These are phyloP conservation scores for Lynx canadensis DNA, from an alignment of 2,113 vertebrate species.

Conservation along the genomic window DNA sequence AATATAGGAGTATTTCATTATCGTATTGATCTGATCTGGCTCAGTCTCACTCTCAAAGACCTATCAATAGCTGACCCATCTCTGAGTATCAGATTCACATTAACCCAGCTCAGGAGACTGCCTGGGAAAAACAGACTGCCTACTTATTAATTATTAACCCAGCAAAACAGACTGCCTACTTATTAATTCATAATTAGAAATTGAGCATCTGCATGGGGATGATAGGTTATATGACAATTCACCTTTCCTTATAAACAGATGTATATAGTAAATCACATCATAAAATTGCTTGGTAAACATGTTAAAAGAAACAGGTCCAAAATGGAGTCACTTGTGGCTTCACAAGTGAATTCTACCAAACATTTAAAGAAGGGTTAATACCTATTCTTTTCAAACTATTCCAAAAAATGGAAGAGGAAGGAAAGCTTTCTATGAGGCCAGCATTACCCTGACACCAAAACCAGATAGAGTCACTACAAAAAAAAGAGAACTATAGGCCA, in stretches of 20 bases:
- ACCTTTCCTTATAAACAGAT: neutral
- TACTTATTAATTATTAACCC: neutral
- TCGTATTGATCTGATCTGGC: neutral
- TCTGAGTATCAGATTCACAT: neutral
- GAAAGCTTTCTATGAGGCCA: neutral
- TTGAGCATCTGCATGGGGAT: neutral
- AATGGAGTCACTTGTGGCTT: neutral
- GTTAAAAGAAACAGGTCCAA: neutral
- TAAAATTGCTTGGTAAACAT: neutral
- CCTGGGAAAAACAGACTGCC: neutral
- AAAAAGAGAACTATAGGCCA: neutral
- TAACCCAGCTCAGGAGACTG: neutral
- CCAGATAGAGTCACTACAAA: neutral
- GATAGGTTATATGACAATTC: neutral
- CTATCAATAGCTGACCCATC: neutral
- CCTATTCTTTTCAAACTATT: neutral
- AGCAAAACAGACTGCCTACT: neutral
- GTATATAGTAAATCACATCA: neutral
- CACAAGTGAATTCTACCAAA: neutral
- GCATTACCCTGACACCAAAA: neutral
- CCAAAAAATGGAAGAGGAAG: neutral
- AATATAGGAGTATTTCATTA: neutral
- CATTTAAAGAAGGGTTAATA: neutral
- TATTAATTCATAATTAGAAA: slow-evolving; percentile 17
- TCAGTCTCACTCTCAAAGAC: neutral